Percentiles rank a stretch among this genome's conserved stretches.
Evolutionary conservation across 2,797 vertebrate species (phyloP).

Genomic region (Pipistrellus nathusii): DNA sequence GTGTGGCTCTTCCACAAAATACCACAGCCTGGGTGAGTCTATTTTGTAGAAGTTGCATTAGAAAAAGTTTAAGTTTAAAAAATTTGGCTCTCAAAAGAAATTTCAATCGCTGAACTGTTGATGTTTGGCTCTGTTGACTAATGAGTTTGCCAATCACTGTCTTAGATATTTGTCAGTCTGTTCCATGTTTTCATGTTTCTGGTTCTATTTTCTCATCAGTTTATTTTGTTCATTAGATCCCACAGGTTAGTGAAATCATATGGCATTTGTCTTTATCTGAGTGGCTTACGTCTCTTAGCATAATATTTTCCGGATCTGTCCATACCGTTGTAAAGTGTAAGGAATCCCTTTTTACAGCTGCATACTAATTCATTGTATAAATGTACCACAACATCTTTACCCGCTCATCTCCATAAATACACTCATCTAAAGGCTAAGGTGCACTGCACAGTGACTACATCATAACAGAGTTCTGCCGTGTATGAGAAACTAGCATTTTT

Average conservation of each 20-base stretch:
- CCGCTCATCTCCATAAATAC: background rate
- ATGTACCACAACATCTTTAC: background rate
- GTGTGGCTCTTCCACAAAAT: no score
- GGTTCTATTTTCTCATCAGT: background rate
- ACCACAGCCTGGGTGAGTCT: no score
- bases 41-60: no score
- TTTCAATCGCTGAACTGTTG: no score
- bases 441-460: background rate
- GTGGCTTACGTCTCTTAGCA: background rate
- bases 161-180: background rate
- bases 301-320: background rate
- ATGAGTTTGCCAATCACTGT: no score
- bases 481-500: background rate
- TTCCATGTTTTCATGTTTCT: background rate
- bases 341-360: background rate
- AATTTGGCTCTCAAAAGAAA: no score
- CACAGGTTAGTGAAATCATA: background rate
- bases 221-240: background rate
- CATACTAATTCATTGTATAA: background rate
- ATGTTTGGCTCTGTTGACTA: no score
- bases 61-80: no score
- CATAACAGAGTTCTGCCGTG: background rate
- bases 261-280: background rate
- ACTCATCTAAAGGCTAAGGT: background rate
- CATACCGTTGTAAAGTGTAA: background rate